A percentile compares a stretch with the other conserved stretches of the same genome.
Conservation (phyloP, 2,113 vertebrate genomes). For the Gymnorhina tibicen region DNA sequence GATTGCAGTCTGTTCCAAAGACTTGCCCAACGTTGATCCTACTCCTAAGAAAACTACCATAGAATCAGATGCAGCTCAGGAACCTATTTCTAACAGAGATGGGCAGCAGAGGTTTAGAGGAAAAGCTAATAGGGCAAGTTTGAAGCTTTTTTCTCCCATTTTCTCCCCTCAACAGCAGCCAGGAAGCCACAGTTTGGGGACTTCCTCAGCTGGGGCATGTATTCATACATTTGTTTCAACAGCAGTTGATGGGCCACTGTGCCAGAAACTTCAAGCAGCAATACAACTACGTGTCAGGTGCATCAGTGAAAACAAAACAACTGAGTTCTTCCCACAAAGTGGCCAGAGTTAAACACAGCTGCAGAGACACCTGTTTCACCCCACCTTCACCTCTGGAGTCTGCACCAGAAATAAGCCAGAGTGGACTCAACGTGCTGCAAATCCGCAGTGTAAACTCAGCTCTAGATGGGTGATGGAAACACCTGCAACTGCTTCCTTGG, state of each 20-base stretch:
- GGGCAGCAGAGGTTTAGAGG: neutral
- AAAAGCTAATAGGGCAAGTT: neutral
- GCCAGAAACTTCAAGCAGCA: neutral
- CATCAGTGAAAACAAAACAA: neutral
- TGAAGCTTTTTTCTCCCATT: neutral
- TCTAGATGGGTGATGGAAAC: neutral
- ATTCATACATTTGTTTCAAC: neutral
- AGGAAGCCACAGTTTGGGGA: neutral
- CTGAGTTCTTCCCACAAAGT: accelerated
- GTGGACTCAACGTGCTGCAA: neutral
- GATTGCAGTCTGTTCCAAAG: neutral
- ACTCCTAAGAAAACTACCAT: neutral
- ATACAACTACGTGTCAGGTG: neutral
- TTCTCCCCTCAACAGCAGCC: neutral
- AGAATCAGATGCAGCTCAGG: neutral
- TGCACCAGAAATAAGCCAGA: neutral
- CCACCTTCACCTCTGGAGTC: neutral
- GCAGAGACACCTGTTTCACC: neutral
- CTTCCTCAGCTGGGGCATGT: neutral
- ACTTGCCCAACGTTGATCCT: neutral
- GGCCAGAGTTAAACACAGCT: neutral
- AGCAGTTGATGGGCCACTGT: neutral
- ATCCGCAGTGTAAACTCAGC: neutral
- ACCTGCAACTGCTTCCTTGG: accelerated
- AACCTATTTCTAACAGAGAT: neutral